These are phyloP conservation scores for Ophioninae sp. DNA, from an alignment of 2,888 invertebrate species.

Conservation along the genomic window DNA sequence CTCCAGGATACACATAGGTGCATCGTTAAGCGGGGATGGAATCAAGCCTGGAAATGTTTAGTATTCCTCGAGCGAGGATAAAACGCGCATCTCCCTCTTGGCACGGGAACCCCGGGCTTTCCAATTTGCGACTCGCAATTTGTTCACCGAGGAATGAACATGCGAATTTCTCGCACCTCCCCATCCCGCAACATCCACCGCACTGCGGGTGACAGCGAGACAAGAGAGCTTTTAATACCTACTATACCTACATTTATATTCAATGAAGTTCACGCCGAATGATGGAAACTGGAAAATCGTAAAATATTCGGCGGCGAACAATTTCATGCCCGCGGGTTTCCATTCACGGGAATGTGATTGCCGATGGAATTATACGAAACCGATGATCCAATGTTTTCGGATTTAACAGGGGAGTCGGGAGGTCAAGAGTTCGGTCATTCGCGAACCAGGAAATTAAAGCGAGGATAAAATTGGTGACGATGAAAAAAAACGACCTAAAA, in stretches of 20 bases:
- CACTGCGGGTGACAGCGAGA: slow-evolving; percentile 27
- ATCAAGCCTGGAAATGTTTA: slow-evolving; percentile 69
- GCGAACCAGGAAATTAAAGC: slow-evolving; percentile 46
- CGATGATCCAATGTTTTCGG: not conserved
- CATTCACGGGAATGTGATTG: not conserved
- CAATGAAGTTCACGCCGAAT: not conserved
- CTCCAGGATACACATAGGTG: not conserved
- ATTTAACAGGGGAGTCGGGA: not conserved
- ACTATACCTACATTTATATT: slow-evolving; percentile 6
- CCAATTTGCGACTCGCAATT: slow-evolving; percentile 77
- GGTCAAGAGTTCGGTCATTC: not conserved
- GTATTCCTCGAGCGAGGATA: slow-evolving; percentile 73
- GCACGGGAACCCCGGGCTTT: slow-evolving; percentile 68
- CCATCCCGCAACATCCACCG: slow-evolving; percentile 14
- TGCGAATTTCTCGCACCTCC: slow-evolving; percentile 59
- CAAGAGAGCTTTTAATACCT: not conserved
- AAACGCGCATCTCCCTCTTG: slow-evolving; percentile 34
- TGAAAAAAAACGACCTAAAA: not conserved
- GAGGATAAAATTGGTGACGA: too few species aligned
- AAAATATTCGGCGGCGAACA: not conserved
- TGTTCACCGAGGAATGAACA: slow-evolving; percentile 65
- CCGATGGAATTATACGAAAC: not conserved
- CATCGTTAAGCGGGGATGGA: slow-evolving; percentile 32
- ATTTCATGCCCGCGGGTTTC: not conserved
- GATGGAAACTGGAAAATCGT: not conserved